Evolutionary conservation across 2,888 invertebrate species (phyloP), one percentile per base, ranked within the genome.

Genomic region (Empis stercorea): DNA sequence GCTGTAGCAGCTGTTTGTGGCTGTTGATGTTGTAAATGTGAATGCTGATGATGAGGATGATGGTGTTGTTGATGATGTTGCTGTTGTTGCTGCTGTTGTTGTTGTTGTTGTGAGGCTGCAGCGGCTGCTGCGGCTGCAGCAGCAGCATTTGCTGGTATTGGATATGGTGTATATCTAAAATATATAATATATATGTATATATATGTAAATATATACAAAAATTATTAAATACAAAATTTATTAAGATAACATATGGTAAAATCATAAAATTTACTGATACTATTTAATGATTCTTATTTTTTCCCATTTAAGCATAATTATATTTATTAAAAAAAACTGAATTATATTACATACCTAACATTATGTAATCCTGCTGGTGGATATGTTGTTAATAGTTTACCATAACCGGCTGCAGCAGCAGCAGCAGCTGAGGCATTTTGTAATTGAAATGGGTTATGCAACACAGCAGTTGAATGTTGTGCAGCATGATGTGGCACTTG

Each of bases 91-190:
- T 51, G 59, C 47, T 40, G 52, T 71, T 68, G 51, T 43, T 53
- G 54, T 17, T 62, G 62, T 54, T 64, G 63, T 14, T 50, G 50
- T 34, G 46, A 47, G 38, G 45, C 52, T 59, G 65, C 69, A 15
- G 74, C 71, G 55, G 76, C 73, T 56, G 70, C 71, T 50, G 71
- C 74, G 45, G 75, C 68, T 46, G 72, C 69, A 44, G 73, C 68
- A 46, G 70, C 71, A 55, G 69, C 72, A 56, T 65, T 73, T 54
- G 70, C 74, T 60, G 71, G 73, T 55, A 80, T 73, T 51, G 78
- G 75, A 60, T 80, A 80, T 44, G 80, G 80, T 45, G 79, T 72
- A 62, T 79, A 80, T 59, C 80, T 75, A 61, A 73, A 75, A 55
- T 9, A 11, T n/a, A n/a, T n/a, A n/a, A n/a, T n/a, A n/a, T n/a